These are phyloP conservation scores for Archivesica marissinica DNA, from an alignment of 1,140 invertebrate genomes.

Conservation along the genomic window DNA sequence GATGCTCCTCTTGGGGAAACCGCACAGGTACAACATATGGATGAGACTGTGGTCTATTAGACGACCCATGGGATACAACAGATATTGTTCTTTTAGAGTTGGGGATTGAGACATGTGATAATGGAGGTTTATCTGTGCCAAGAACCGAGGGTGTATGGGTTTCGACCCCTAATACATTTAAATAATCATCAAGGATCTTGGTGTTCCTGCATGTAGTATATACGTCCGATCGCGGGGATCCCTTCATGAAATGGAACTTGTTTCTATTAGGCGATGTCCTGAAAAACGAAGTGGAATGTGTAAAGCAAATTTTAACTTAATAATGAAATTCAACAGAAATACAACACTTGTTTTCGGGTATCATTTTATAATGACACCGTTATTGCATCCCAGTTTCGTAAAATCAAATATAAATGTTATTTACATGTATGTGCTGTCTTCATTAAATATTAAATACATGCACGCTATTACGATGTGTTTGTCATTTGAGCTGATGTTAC, in stretches of 20 bases:
- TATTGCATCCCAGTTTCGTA: too few species aligned
- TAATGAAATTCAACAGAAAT: too few species aligned
- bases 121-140: neutral
- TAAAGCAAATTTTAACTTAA: too few species aligned
- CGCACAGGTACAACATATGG: neutral
- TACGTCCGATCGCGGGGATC: neutral
- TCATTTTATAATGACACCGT: too few species aligned
- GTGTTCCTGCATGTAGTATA: neutral
- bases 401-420: too few species aligned
- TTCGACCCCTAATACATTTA: neutral
- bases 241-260: constrained; percentile 13
- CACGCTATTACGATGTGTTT: too few species aligned
- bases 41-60: too few species aligned
- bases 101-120: neutral
- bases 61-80: constrained; percentile 1
- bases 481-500: too few species aligned
- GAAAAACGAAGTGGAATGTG: too few species aligned
- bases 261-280: neutral
- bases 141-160: neutral
- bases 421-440: too few species aligned
- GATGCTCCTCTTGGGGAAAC: neutral
- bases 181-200: constrained; percentile 1
- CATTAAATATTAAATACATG: too few species aligned
- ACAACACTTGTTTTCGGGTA: too few species aligned
- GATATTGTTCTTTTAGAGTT: neutral